Percentiles rank a stretch among this genome's conserved stretches.
Evolutionary conservation across 2,888 invertebrate species (phyloP).

Genomic region (Myopa testacea): DNA sequence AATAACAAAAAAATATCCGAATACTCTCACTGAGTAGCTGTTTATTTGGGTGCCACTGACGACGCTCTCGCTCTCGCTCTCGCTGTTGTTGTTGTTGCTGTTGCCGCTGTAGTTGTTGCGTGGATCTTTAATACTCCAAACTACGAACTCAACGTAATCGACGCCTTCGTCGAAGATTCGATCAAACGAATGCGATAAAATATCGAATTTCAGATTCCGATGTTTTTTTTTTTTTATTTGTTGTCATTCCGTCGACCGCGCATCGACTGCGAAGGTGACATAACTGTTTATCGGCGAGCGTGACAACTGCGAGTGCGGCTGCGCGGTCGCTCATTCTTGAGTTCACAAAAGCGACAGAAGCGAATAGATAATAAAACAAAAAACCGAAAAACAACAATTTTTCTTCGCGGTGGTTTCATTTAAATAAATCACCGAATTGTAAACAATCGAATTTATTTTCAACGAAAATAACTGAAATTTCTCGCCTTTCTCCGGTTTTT

Average conservation of each 20-base stretch:
- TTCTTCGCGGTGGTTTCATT: neutral
- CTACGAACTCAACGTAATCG: too few relatives aligned
- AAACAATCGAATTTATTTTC: neutral
- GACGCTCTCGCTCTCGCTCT: neutral
- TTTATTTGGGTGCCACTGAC: neutral
- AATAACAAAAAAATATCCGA: neutral
- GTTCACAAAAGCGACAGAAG: too few relatives aligned
- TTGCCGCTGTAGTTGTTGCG: neutral
- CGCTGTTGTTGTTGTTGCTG: conserved; percentile 20
- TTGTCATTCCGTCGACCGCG: neutral
- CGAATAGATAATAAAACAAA: too few relatives aligned
- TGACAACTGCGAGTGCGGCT: too few relatives aligned
- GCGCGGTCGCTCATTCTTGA: too few relatives aligned
- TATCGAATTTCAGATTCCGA: neutral
- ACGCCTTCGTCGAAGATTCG: neutral
- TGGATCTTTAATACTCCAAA: too few relatives aligned
- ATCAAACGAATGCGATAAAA: neutral
- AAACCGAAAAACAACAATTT: neutral
- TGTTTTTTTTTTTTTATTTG: neutral
- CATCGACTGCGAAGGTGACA: neutral
- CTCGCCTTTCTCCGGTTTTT: neutral
- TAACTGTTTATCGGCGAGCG: neutral
- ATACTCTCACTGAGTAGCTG: neutral
- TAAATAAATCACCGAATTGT: neutral
- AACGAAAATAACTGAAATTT: neutral